A percentile compares a stretch with the other conserved stretches of the same genome.
Evolutionary conservation across 2,113 vertebrate species (phyloP).

Genomic region (Microtus oregoni): DNA sequence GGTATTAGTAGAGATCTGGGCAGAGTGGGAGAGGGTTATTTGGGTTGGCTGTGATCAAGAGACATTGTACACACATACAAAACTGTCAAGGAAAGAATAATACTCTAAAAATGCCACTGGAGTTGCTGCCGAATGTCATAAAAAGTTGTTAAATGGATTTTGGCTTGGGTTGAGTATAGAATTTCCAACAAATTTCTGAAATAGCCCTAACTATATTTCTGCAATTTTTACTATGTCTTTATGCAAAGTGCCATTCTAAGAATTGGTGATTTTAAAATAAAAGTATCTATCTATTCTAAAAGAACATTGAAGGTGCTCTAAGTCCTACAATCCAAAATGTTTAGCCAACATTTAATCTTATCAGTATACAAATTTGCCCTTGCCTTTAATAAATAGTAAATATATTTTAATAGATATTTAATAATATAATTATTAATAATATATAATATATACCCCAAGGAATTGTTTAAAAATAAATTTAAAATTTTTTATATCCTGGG

Average conservation of each 20-base stretch:
- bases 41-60: not conserved
- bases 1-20: not conserved
- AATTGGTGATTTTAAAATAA: not conserved
- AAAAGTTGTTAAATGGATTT: not conserved
- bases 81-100: not conserved
- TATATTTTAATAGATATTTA: not conserved
- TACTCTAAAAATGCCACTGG: not conserved
- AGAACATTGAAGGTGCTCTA: not conserved
- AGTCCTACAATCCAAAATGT: not conserved
- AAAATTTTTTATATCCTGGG: not conserved
- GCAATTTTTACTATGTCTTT: not conserved
- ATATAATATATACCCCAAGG: not conserved
- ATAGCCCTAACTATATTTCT: not conserved
- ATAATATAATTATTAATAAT: not conserved
- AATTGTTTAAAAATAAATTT: not conserved
- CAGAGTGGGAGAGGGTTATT: not conserved
- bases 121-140: not conserved
- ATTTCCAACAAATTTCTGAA: not conserved
- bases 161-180: not conserved
- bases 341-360: not conserved
- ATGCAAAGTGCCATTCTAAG: not conserved
- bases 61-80: not conserved
- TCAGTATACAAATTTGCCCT: not conserved
- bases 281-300: not conserved
- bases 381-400: not conserved